phyloP scores from a whole-genome alignment of 2,113 vertebrate genomes.

The Sterna hirundo region DNA sequence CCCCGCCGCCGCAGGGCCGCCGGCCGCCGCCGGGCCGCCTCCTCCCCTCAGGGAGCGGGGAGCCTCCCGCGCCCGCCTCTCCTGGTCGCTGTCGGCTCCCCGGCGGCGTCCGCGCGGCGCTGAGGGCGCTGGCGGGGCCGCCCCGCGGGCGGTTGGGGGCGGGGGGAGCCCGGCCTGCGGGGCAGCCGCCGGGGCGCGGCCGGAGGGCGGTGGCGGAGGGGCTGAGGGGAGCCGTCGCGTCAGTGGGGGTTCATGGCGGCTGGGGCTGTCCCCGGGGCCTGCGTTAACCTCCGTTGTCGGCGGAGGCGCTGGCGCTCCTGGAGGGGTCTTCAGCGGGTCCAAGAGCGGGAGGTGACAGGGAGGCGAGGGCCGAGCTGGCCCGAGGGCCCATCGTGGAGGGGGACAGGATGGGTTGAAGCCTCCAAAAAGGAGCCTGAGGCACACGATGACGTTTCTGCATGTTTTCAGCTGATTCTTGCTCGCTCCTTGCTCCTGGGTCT shows the following conservation, averaged over 20 bases:
- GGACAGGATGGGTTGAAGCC: not conserved
- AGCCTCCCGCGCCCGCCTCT: too few relatives aligned
- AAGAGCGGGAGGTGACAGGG: not conserved
- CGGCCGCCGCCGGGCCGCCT: rapidly evolving
- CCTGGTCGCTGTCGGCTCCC: not conserved
- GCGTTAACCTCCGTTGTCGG: not conserved
- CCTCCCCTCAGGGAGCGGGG: not conserved
- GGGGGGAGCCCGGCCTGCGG: not conserved
- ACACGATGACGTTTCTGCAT: rapidly evolving
- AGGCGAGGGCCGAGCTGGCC: not conserved
- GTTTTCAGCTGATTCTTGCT: not conserved
- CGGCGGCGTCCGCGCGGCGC: not conserved
- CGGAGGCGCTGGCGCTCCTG: not conserved
- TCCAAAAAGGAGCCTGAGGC: not conserved
- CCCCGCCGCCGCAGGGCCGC: not conserved
- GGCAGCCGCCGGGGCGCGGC: not conserved
- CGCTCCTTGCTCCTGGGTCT: not conserved
- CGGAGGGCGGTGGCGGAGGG: not conserved
- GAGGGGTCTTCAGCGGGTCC: not conserved
- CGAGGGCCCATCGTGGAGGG: not conserved
- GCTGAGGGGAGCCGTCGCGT: not conserved
- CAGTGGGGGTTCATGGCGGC: rapidly evolving
- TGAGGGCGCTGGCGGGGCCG: not conserved
- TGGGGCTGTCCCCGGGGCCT: not conserved
- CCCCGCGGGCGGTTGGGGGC: too few relatives aligned